These are phyloP conservation scores for Poicephalus gulielmi DNA, from an alignment of 2,113 vertebrate genomes.

Conservation along the genomic window DNA sequence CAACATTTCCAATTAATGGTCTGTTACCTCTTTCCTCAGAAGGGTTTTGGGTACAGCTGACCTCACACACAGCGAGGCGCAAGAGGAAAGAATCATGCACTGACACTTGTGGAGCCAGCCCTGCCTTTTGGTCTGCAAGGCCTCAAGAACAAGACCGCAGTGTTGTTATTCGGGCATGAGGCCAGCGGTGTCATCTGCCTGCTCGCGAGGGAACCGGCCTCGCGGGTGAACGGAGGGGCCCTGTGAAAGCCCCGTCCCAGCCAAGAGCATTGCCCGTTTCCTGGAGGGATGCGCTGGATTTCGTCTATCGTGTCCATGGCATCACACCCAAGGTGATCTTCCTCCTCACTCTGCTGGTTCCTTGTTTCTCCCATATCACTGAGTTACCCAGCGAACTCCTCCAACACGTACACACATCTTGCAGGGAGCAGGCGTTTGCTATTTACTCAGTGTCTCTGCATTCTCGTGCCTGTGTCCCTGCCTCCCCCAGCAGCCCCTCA, in stretches of 20 bases:
- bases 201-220: not conserved
- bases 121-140: not conserved
- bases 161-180: fast-evolving
- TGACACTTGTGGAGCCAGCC: not conserved
- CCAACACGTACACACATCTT: not conserved
- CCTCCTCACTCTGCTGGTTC: not conserved
- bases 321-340: not conserved
- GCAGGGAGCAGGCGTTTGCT: not conserved
- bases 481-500: not conserved
- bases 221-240: not conserved
- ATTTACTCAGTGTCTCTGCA: not conserved
- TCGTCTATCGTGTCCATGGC: not conserved
- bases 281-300: not conserved
- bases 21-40: not conserved
- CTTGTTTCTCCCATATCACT: not conserved
- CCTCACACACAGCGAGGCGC: fast-evolving
- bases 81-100: not conserved
- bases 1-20: not conserved
- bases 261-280: not conserved
- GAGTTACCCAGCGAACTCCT: not conserved
- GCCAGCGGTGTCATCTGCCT: not conserved
- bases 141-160: not conserved
- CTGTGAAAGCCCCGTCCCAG: not conserved
- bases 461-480: not conserved
- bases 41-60: not conserved